Conservation (phyloP, 2,797 vertebrate genomes). For the Falco rusticolus region DNA sequence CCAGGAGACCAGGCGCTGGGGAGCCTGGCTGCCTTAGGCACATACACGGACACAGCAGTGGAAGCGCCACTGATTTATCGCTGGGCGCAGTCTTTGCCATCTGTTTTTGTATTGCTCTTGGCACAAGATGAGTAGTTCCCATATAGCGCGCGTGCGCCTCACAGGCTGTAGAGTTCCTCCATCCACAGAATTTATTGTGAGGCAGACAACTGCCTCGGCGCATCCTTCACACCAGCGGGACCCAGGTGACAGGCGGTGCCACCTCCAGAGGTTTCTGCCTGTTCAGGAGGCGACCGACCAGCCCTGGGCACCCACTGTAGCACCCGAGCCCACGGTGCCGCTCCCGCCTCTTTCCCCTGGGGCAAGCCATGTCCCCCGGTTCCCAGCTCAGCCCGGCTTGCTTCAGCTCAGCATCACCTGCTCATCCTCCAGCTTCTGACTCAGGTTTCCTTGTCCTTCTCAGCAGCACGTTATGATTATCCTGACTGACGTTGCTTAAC, state of each 20-base stretch:
- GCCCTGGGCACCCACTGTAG: not conserved
- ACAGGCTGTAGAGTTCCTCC: slow-evolving; percentile 69
- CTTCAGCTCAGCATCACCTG: not conserved
- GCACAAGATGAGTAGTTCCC: slow-evolving; percentile 73
- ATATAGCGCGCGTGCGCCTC: slow-evolving; percentile 47
- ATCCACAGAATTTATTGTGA: slow-evolving; percentile 71
- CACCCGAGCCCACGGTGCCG: accelerated
- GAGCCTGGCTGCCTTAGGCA: not conserved
- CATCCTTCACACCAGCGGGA: slow-evolving; percentile 57
- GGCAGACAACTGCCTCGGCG: slow-evolving; percentile 64
- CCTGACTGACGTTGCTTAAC: slow-evolving; percentile 65
- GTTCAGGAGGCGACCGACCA: not conserved
- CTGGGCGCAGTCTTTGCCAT: slow-evolving; percentile 62
- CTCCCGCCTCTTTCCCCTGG: not conserved
- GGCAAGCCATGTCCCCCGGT: not conserved
- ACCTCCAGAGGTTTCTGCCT: slow-evolving; percentile 50
- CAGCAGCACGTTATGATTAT: slow-evolving; percentile 38
- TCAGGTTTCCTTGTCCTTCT: not conserved
- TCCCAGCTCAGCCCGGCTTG: not conserved
- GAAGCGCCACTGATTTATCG: slow-evolving; percentile 58
- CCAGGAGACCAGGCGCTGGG: accelerated
- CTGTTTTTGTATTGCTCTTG: slow-evolving; percentile 73
- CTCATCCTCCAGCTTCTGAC: not conserved
- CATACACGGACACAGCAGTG: not conserved
- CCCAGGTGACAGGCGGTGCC: slow-evolving; percentile 46